Conservation (phyloP, 1,140 invertebrate genomes). For the Zaprionus lachaisei region DNA sequence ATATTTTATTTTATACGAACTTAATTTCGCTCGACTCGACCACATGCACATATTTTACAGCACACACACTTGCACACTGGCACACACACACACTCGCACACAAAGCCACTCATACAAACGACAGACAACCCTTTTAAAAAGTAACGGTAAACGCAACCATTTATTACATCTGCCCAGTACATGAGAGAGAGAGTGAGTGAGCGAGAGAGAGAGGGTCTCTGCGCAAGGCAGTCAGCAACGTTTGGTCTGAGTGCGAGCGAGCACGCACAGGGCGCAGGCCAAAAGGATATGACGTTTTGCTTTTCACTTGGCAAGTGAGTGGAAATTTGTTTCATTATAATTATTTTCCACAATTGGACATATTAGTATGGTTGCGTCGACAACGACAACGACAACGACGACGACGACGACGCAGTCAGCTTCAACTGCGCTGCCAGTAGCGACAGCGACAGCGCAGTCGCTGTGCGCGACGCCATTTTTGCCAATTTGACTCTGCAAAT, state of each 20-base stretch:
- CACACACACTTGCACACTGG: conserved; percentile 46
- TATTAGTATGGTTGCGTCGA: conserved; percentile 84
- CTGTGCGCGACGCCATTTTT: conserved; percentile 71
- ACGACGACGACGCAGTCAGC: not conserved
- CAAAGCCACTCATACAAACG: conserved; percentile 47
- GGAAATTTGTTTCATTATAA: conserved; percentile 85
- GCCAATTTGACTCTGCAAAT: conserved; percentile 79
- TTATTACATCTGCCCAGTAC: conserved; percentile 67
- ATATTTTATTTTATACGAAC: conserved; percentile 79
- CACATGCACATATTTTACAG: conserved; percentile 56
- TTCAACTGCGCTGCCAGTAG: conserved; percentile 16
- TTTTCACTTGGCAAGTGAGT: conserved; percentile 83
- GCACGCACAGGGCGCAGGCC: conserved; percentile 47
- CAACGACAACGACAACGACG: conserved; percentile 18
- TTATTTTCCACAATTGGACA: conserved; percentile 85
- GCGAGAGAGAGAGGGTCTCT: not conserved
- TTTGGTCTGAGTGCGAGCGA: conserved; percentile 44
- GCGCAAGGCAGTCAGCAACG: not conserved
- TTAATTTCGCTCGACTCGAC: conserved; percentile 75
- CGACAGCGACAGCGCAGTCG: conserved; percentile 24
- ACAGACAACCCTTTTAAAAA: conserved; percentile 75
- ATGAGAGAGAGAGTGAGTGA: conserved; percentile 17
- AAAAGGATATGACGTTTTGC: conserved; percentile 82
- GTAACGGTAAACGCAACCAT: conserved; percentile 81
- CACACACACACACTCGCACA: conserved; percentile 13